phyloP scores from a whole-genome alignment of 2,797 vertebrate genomes.

The Mormyrops boulengeri region DNA sequence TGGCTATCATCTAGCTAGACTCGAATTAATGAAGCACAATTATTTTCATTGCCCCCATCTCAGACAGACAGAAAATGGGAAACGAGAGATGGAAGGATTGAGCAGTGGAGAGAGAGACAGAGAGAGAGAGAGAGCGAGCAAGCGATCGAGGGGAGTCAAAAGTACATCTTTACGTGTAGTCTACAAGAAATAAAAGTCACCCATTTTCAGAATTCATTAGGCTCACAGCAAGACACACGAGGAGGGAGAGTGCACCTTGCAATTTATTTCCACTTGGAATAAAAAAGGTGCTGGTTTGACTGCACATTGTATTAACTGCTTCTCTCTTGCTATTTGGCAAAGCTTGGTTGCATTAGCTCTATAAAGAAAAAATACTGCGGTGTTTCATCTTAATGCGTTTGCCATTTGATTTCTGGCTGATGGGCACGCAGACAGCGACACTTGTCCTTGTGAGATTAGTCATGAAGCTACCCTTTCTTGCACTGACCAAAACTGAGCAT shows the following conservation, averaged over 20 bases:
- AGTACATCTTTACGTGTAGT: slow-evolving; percentile 59
- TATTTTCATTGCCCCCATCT: slow-evolving; percentile 78
- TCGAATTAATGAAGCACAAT: slow-evolving; percentile 94
- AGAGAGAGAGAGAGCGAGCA: slow-evolving; percentile 19
- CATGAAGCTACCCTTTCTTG: slow-evolving; percentile 44
- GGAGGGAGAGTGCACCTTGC: slow-evolving; percentile 33
- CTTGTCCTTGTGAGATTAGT: slow-evolving; percentile 47
- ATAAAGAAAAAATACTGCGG: slow-evolving; percentile 67
- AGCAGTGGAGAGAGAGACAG: slow-evolving; percentile 18
- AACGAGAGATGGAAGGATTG: slow-evolving; percentile 33
- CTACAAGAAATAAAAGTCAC: slow-evolving; percentile 53
- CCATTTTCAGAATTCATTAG: slow-evolving; percentile 34
- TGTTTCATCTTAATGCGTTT: slow-evolving; percentile 66
- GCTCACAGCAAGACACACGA: slow-evolving; percentile 27
- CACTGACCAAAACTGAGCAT: slow-evolving; percentile 22
- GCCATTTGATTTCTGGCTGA: slow-evolving; percentile 59
- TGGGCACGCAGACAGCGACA: slow-evolving; percentile 43
- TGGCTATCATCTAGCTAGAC: slow-evolving; percentile 94
- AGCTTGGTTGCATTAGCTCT: slow-evolving; percentile 60
- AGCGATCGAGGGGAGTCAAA: slow-evolving; percentile 35
- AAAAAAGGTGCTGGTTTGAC: slow-evolving; percentile 61
- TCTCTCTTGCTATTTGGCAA: slow-evolving; percentile 54
- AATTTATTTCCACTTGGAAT: slow-evolving; percentile 46
- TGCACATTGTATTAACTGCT: slow-evolving; percentile 64
- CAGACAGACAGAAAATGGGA: slow-evolving; percentile 57